Conservation (phyloP, 1,140 invertebrate species). For the Anthonomus grandis region DNA sequence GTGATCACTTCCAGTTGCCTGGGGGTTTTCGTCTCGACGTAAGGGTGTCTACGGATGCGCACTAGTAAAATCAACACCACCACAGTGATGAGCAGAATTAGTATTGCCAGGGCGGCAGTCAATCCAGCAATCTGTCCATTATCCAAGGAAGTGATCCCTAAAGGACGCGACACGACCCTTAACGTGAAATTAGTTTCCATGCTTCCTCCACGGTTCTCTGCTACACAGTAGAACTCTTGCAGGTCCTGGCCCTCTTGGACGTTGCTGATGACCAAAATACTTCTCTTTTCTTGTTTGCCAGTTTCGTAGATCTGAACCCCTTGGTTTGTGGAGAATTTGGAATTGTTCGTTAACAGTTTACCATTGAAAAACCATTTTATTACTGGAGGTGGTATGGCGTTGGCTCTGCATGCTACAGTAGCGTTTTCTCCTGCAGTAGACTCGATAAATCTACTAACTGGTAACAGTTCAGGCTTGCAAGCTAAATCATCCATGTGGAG, state of each 20-base stretch:
- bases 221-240: conserved; percentile 86
- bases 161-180: conserved; percentile 71
- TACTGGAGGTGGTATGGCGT: conserved; percentile 74
- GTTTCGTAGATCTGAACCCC: conserved; percentile 76
- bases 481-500: conserved; percentile 80
- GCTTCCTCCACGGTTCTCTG: conserved; percentile 86
- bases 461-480: conserved; percentile 78
- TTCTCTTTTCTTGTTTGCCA: conserved; percentile 69
- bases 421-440: conserved; percentile 79
- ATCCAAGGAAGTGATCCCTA: conserved; percentile 74
- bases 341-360: conserved; percentile 73
- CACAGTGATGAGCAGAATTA: conserved; percentile 73
- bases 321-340: conserved; percentile 75
- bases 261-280: conserved; percentile 78
- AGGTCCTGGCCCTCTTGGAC: conserved; percentile 85
- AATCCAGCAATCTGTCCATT: conserved; percentile 82
- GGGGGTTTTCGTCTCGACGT: conserved; percentile 71
- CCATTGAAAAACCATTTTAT: conserved; percentile 89
- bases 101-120: conserved; percentile 73
- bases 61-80: conserved; percentile 71
- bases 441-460: conserved; percentile 71
- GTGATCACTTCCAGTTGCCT: conserved; percentile 67
- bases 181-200: conserved; percentile 90
- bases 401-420: conserved; percentile 75
- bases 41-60: conserved; percentile 64